These are phyloP conservation scores for Portevinia maculata DNA, from an alignment of 2,888 invertebrate species.

Conservation along the genomic window DNA sequence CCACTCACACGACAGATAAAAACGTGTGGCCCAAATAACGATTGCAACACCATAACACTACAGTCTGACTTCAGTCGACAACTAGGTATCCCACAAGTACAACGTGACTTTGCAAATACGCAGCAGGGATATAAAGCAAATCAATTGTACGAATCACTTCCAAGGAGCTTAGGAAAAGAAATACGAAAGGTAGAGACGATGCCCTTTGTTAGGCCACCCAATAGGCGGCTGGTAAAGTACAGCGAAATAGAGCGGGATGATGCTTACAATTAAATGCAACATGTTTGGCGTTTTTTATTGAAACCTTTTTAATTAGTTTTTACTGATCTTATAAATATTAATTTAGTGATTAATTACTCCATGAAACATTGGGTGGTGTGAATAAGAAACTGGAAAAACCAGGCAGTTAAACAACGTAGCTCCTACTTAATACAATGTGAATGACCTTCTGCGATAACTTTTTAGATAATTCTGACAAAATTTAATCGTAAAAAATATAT, in stretches of 20 bases:
- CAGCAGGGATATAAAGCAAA: neutral
- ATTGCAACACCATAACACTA: conserved; percentile 38
- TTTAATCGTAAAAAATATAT: no score
- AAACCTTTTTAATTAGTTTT: no score
- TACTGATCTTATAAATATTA: no score
- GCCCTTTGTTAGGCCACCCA: conserved; percentile 7
- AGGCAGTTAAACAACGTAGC: no score
- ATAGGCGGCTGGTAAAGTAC: conserved; percentile 35
- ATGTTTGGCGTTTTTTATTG: no score
- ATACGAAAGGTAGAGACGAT: neutral
- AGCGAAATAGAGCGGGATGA: conserved; percentile 34
- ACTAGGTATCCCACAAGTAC: neutral
- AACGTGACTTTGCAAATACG: neutral
- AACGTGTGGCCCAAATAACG: conserved; percentile 49
- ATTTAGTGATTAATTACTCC: no score
- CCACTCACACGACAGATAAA: conserved; percentile 41
- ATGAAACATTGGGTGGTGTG: no score
- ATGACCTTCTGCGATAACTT: no score
- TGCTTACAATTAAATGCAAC: conserved; percentile 3
- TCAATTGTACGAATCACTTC: neutral
- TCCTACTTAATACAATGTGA: no score
- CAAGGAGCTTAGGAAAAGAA: neutral
- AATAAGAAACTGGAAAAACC: no score
- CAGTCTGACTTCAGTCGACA: conserved; percentile 41
- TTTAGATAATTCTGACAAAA: no score